phyloP scores from a whole-genome alignment of 2,888 invertebrate genomes.

The Gerris lacustris region DNA sequence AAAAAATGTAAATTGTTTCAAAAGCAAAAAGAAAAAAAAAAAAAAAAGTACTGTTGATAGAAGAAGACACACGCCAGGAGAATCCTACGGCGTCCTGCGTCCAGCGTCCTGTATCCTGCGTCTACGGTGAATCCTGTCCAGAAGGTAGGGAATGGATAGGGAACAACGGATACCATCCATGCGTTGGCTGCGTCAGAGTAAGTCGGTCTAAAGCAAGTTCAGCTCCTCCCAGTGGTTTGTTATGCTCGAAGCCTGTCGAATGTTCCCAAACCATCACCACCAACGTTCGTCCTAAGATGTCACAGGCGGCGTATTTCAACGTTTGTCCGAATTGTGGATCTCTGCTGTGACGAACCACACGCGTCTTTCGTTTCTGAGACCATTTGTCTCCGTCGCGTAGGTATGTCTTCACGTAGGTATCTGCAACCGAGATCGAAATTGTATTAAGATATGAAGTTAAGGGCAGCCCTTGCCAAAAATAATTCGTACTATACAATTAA shows the following conservation, averaged over 20 bases:
- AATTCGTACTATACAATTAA: too few relatives aligned
- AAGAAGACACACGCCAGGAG: too few relatives aligned
- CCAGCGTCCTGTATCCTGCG: too few relatives aligned
- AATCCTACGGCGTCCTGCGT: too few relatives aligned
- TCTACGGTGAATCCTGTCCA: constrained; percentile 46
- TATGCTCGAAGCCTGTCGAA: constrained; percentile 73
- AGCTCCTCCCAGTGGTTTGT: constrained; percentile 64
- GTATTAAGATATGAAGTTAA: too few relatives aligned
- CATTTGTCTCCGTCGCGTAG: constrained; percentile 77
- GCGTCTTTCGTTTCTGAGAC: constrained; percentile 83
- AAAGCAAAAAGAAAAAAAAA: too few relatives aligned
- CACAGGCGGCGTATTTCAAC: constrained; percentile 57
- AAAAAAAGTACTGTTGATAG: too few relatives aligned
- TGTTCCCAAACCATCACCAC: constrained; percentile 89
- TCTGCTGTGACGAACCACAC: constrained; percentile 64
- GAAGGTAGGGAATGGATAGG: constrained; percentile 70
- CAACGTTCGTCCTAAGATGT: constrained; percentile 52
- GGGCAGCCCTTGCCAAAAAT: too few relatives aligned
- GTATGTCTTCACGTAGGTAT: constrained; percentile 90
- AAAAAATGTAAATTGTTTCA: too few relatives aligned
- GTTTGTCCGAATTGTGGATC: constrained; percentile 82
- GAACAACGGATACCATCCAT: constrained; percentile 85
- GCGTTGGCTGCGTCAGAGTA: constrained; percentile 63
- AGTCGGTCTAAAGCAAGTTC: constrained; percentile 74
- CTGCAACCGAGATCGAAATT: constrained; percentile 39